phyloP scores from a whole-genome alignment of 2,797 vertebrate species.

The Artibeus lituratus region DNA sequence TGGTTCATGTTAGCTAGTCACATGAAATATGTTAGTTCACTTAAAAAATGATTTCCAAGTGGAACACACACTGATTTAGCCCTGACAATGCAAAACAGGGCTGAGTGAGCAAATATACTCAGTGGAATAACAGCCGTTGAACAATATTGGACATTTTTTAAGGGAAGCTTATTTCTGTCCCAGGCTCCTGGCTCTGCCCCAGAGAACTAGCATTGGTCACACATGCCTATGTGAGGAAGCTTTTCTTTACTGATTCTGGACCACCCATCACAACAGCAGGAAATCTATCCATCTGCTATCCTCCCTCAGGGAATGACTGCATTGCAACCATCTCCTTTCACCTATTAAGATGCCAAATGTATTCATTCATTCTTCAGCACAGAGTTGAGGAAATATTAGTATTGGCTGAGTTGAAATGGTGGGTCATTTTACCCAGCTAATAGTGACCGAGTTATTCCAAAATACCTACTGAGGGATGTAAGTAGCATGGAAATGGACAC shows the following conservation, averaged over 20 bases:
- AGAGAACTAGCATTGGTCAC: neutral
- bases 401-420: constrained; percentile 54
- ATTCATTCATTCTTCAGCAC: constrained; percentile 50
- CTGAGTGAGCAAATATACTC: neutral
- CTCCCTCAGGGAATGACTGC: constrained; percentile 47
- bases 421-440: constrained; percentile 56
- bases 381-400: constrained; percentile 63
- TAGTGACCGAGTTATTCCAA: constrained; percentile 4
- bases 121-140: neutral
- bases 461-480: constrained; percentile 50
- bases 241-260: constrained; percentile 34
- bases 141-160: constrained; percentile 12
- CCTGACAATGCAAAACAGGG: neutral
- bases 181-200: neutral
- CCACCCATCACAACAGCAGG: constrained; percentile 61
- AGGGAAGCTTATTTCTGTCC: neutral
- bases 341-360: constrained; percentile 58
- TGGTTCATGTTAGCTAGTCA: neutral
- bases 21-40: neutral
- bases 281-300: constrained; percentile 53
- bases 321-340: constrained; percentile 53
- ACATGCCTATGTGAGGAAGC: neutral
- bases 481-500: constrained; percentile 40
- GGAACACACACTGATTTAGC: neutral
- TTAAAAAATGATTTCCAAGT: constrained; percentile 13